Conservation (phyloP, 2,888 invertebrate genomes). For the Stegophylla sp. region DNA sequence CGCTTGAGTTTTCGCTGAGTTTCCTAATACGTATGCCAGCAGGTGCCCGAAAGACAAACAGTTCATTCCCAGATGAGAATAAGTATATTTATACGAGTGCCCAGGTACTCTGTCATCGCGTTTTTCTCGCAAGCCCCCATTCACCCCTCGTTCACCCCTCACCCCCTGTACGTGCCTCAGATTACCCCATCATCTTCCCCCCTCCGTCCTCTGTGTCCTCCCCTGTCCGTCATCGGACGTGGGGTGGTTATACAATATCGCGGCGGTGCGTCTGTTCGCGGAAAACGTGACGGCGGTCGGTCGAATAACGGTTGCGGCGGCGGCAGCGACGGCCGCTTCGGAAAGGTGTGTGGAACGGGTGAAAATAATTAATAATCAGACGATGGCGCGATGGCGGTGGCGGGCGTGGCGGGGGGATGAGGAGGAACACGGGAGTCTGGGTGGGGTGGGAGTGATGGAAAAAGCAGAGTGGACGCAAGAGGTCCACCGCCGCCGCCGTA, state of each 20-base stretch:
- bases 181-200: background rate
- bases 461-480: background rate
- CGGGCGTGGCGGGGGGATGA: background rate
- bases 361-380: constrained; percentile 43
- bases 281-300: background rate
- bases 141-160: no score
- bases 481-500: background rate
- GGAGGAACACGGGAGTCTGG: background rate
- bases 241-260: no score
- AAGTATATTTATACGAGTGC: no score
- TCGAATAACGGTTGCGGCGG: background rate
- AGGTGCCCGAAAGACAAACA: no score
- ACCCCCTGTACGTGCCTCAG: no score
- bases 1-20: no score
- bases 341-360: constrained; percentile 39
- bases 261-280: background rate
- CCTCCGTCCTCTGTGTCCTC: background rate
- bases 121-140: no score
- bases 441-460: background rate
- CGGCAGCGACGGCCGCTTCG: no score
- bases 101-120: no score
- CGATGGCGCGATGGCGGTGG: background rate
- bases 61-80: no score
- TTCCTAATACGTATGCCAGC: no score
- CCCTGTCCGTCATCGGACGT: background rate